Evolutionary conservation across 2,888 invertebrate species (phyloP).

Genomic region (Conomelus anceps): DNA sequence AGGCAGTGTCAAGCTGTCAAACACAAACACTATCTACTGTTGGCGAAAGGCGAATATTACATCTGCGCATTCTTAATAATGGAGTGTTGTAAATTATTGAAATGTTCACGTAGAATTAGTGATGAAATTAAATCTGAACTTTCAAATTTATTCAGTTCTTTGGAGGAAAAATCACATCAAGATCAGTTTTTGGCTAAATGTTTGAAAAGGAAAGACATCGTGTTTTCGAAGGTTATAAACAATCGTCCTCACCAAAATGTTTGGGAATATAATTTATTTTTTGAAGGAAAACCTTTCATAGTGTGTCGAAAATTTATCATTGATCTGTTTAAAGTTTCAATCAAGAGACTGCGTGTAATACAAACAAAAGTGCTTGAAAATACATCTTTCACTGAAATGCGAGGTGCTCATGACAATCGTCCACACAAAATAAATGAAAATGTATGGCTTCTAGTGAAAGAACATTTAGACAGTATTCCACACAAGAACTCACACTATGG

Average conservation of each 20-base stretch:
- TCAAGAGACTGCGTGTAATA: neutral
- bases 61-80: no score
- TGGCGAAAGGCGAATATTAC: no score
- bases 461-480: neutral
- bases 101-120: no score
- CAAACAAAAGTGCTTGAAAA: neutral
- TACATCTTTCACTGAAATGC: neutral
- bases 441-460: neutral
- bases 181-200: neutral
- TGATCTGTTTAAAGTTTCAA: neutral
- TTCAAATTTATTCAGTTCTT: no score
- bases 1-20: no score
- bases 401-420: neutral
- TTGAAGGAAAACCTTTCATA: neutral
- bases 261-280: neutral
- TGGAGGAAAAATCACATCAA: neutral
- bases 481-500: neutral
- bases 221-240: neutral
- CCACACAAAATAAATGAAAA: neutral
- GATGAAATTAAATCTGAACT: no score
- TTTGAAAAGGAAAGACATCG: neutral
- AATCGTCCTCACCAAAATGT: neutral
- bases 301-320: constrained; percentile 11
- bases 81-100: no score
- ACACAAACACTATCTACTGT: no score